These are phyloP conservation scores for Dicaeum eximium DNA, from an alignment of 2,113 vertebrate genomes.

Conservation along the genomic window DNA sequence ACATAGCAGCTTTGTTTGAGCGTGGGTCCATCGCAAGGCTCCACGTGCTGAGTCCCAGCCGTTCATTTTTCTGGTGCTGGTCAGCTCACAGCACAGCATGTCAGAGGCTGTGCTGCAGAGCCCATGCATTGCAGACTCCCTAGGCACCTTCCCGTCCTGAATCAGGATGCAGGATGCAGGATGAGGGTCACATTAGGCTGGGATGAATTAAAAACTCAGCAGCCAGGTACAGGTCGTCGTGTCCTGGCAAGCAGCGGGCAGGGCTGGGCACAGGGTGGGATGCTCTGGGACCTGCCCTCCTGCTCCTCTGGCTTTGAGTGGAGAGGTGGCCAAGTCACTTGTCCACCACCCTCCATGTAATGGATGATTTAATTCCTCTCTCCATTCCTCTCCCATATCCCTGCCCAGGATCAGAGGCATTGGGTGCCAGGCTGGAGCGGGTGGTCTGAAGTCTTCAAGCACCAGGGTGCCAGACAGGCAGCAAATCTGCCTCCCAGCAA, in stretches of 20 bases:
- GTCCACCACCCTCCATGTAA: fast-evolving
- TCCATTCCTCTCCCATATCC: background rate
- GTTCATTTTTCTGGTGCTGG: background rate
- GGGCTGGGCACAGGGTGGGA: background rate
- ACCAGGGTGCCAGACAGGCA: background rate
- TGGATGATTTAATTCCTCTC: background rate
- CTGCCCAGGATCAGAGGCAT: background rate
- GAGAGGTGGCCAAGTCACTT: background rate
- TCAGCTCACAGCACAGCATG: fast-evolving
- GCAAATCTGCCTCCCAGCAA: background rate
- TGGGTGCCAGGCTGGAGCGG: background rate
- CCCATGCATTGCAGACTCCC: fast-evolving
- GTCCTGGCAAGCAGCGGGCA: background rate
- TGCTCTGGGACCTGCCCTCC: too few relatives aligned
- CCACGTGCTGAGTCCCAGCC: fast-evolving
- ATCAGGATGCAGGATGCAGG: too few relatives aligned
- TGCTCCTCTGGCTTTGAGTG: background rate
- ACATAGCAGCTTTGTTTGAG: background rate
- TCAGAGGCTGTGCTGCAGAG: background rate
- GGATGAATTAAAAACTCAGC: background rate
- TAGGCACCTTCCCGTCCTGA: background rate
- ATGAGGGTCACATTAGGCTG: background rate
- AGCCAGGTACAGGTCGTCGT: fast-evolving
- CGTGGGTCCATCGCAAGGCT: fast-evolving
- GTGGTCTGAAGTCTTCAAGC: background rate